Evolutionary conservation across 1,140 invertebrate species (phyloP).

Genomic region (Seison nebaliae): DNA sequence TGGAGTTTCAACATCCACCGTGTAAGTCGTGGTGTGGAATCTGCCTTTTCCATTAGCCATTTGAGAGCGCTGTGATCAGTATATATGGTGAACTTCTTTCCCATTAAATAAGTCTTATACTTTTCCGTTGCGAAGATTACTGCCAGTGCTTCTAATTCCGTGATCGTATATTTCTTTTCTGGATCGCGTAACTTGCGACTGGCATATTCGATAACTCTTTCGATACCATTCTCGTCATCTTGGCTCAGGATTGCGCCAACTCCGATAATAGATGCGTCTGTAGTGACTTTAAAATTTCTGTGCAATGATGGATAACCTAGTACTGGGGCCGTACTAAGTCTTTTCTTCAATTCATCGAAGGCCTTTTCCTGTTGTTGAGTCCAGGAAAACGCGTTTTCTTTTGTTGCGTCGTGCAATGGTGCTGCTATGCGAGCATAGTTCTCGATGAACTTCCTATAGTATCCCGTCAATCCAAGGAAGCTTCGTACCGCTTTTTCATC

Average conservation of each 20-base stretch:
- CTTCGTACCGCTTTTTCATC: neutral
- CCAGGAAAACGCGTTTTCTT: constrained; percentile 14
- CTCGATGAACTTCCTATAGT: constrained; percentile 12
- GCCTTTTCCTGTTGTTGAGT: constrained; percentile 9
- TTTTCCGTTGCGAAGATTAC: constrained; percentile 4
- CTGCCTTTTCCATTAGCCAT: constrained; percentile 18
- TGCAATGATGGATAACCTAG: constrained; percentile 7
- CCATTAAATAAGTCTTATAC: constrained; percentile 5
- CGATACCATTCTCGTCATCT: neutral
- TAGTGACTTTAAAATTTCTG: constrained; percentile 1
- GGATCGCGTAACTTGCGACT: neutral
- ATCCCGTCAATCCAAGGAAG: constrained; percentile 5
- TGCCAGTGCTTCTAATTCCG: constrained; percentile 1
- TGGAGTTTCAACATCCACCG: constrained; percentile 10
- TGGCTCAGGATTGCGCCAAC: constrained; percentile 1
- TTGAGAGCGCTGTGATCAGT: constrained; percentile 11
- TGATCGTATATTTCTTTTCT: constrained; percentile 3
- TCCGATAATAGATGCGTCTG: constrained; percentile 5
- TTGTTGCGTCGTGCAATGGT: constrained; percentile 16
- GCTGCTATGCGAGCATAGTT: constrained; percentile 14
- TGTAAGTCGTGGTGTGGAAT: constrained; percentile 22
- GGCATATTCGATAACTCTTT: neutral
- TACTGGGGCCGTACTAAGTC: constrained; percentile 5
- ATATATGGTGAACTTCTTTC: constrained; percentile 5
- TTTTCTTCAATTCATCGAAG: constrained; percentile 14